phyloP scores from a whole-genome alignment of 1,140 invertebrate genomes.

The Drosophila tani region DNA sequence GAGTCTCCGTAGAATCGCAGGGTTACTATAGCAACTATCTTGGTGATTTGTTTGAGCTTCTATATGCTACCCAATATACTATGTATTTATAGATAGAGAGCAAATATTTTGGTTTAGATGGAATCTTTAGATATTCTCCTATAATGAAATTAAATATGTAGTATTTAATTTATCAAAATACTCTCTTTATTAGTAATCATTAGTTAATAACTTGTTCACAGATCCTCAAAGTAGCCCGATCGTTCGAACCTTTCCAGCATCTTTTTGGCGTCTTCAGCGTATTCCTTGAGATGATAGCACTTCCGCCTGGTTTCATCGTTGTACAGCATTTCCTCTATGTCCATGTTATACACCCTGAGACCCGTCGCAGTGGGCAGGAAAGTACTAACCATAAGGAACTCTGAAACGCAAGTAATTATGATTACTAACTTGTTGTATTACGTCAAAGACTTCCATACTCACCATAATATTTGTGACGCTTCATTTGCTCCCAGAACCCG shows the following conservation, averaged over 20 bases:
- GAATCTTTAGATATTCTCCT: no score
- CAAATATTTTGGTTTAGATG: no score
- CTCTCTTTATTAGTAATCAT: not conserved
- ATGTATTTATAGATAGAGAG: not conserved
- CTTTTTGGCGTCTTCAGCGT: conserved; percentile 42
- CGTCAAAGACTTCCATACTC: not conserved
- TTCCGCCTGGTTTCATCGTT: conserved; percentile 25
- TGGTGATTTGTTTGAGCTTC: not conserved
- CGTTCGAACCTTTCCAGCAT: conserved; percentile 50
- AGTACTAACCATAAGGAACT: conserved; percentile 37
- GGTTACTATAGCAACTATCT: conserved; percentile 5
- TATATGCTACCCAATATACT: not conserved
- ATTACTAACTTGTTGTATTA: not conserved
- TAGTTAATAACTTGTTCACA: not conserved
- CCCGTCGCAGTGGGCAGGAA: conserved; percentile 40
- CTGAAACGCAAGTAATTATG: conserved; percentile 6
- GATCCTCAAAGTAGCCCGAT: conserved; percentile 51
- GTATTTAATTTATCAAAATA: not conserved
- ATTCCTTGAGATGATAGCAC: conserved; percentile 9
- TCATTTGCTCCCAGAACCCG: conserved; percentile 41
- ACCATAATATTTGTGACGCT: conserved; percentile 44
- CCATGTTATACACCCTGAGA: not conserved
- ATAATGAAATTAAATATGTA: no score
- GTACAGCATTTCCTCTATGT: conserved; percentile 17
- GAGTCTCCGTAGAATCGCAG: not conserved